A percentile compares a stretch with the other conserved stretches of the same genome.
Evolutionary conservation across 2,113 vertebrate genomes (phyloP).

Genomic region (Lynx canadensis): DNA sequence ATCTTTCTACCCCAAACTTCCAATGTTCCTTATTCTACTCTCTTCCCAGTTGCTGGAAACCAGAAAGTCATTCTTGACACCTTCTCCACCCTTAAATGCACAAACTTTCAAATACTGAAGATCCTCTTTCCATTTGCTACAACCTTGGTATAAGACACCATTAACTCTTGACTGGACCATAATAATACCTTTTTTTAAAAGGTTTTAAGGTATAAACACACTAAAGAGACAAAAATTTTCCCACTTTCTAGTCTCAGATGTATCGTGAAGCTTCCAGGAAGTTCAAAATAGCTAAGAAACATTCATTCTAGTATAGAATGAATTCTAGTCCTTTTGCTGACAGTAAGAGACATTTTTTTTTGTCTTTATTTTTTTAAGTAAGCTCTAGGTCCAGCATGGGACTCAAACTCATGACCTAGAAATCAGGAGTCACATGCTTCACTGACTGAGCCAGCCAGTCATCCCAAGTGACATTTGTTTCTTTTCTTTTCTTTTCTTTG

Average conservation of each 20-base stretch:
- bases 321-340: neutral
- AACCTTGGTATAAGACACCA: neutral
- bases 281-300: constrained; percentile 18
- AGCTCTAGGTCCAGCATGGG: neutral
- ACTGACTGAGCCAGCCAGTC: neutral
- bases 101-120: neutral
- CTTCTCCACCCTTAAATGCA: neutral
- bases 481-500: no score
- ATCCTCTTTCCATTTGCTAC: neutral
- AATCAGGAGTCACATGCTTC: neutral
- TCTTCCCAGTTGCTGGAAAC: neutral
- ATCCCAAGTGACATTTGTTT: neutral
- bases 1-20: neutral
- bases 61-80: neutral
- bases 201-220: neutral
- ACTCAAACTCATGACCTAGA: neutral
- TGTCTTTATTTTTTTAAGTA: neutral
- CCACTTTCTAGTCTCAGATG: neutral
- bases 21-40: neutral
- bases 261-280: neutral
- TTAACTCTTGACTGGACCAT: neutral
- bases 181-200: neutral
- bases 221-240: neutral
- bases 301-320: neutral
- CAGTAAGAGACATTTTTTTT: neutral